A percentile compares a stretch with the other conserved stretches of the same genome.
These are phyloP conservation scores for Psophia crepitans DNA, from an alignment of 2,113 vertebrate species.

Conservation along the genomic window DNA sequence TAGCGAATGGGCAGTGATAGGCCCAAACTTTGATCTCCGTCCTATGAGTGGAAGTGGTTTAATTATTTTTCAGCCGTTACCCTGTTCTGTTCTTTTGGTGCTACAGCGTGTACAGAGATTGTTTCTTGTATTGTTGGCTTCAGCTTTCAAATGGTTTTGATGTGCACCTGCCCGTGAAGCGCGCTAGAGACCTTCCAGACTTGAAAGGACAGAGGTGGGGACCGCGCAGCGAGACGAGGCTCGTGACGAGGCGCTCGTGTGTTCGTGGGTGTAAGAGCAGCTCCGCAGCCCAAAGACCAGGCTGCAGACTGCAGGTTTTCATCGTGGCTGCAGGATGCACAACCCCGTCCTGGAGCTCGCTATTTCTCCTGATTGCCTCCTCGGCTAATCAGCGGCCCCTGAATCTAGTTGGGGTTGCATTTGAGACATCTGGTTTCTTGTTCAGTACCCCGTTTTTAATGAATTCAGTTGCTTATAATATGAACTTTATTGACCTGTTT, in stretches of 20 bases:
- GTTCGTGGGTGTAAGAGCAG: background rate
- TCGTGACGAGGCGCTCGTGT: rapidly evolving
- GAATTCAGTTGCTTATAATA: background rate
- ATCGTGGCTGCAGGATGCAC: background rate
- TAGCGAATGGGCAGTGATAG: background rate
- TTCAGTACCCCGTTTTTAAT: background rate
- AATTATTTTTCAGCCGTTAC: constrained; percentile 20
- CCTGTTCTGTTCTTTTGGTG: background rate
- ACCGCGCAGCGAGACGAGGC: background rate
- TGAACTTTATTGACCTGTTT: background rate
- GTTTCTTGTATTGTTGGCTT: background rate
- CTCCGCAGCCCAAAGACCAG: background rate
- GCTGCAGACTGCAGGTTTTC: background rate
- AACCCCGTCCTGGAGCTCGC: background rate
- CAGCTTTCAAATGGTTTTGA: background rate
- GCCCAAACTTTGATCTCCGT: constrained; percentile 47
- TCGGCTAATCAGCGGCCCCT: background rate
- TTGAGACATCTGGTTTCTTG: background rate
- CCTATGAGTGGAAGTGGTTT: background rate
- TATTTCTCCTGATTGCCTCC: background rate
- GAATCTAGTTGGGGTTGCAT: background rate
- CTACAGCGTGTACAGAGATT: background rate
- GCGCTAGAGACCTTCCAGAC: background rate
- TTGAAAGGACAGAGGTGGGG: background rate
- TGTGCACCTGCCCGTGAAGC: background rate